Base-by-base conservation (phyloP, 1,140 invertebrate species). In the Heliconius himera region DNA sequence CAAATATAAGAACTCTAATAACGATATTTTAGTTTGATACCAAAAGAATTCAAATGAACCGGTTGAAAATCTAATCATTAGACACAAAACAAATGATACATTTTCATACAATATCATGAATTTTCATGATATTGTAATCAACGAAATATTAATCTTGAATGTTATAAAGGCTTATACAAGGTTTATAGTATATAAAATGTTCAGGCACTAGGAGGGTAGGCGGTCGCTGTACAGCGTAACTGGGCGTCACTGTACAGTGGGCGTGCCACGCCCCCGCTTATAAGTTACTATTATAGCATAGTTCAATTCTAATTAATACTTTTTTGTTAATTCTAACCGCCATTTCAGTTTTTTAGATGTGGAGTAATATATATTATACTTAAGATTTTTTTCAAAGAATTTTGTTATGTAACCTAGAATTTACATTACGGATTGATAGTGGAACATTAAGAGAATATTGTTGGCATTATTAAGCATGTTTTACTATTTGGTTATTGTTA, bases 211-310 rank as follows among this genome's bases (percentile, higher is more conserved):
- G 46, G 38, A 79, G 72, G 51, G 84, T 85, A 89, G 91, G 90
- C 87, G 90, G 90, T 87, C 90, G 88, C 92, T 93, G 73, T 88
- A 86, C 77, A 93, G 91, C 87, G 87, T 26, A 11, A 66, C 83
- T 90, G 91, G 92, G 92, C 91, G 92, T 91, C 92, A 88, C 92
- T 92, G 46, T 85, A 82, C 84, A 92, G 88, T 82, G 85, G 88
- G 90, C 90, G 86, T 83, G 82, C 80, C 78, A 79, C 90, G 88
- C 89, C 89, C 85, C 74, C 88, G 80, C 86, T 88, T 77, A 88
- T 88, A 82, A 87, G 84, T 77, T 82, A 77, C 81, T 80, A 41
- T 51, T 41, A 54, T 38, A 78, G 29, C 73, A 80, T 83, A 73
- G 74, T 76, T 76, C 74, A 29, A n/a, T 66, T 26, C 13, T 77